Base-by-base conservation (phyloP, 2,113 vertebrate species). In the Siphamia tubifer region DNA sequence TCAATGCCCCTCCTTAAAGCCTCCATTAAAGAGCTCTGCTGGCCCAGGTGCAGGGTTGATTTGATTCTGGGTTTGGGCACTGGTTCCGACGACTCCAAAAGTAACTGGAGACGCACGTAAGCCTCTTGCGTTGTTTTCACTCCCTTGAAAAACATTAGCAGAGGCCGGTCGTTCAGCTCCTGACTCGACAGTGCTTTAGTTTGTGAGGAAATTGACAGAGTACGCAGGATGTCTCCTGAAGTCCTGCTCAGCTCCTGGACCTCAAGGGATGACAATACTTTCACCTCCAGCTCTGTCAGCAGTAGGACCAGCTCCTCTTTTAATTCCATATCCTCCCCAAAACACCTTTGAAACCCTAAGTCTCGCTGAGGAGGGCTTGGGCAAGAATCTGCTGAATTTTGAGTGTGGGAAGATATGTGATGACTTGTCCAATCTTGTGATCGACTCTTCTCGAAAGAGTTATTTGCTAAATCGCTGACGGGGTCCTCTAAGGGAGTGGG, bases 401-500 rank as follows among this genome's bases (percentile, higher is more conserved):
- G 40, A 25, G 25, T 15, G 47, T 35, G 34, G 20, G 38, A 15
- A 23, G 25, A 43, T 5, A 43, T 39, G 19, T 58, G 49, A 36
- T 61, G 78, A 40, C 1, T 4, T 0, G 12, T 66, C 49, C 42
- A 39, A 42, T 73, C 73, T 31, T 13, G 56, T 1, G 6, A 23
- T 8, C 56, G 68, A 68, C 9, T 47, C 43, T 58, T 58, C 7
- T 61, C 34, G 6, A 20, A 12, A 6, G 42, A 23, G 56, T 49
- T 4, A 30, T 73, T 69, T 47, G 74, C 8, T 39, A 73, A 45
- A 68, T 76, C 78, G 68, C 78, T 42, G 54, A 55, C 23, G 56
- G 86, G 43, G 73, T 84, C 65, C 65, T 93, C 92, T 16, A 86
- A 82, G 1, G 82, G 74, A 47, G 91, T 75, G 0, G 85, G 62